These are phyloP conservation scores for Tromatobia lineatoria DNA, from an alignment of 2,888 invertebrate genomes.

Conservation along the genomic window DNA sequence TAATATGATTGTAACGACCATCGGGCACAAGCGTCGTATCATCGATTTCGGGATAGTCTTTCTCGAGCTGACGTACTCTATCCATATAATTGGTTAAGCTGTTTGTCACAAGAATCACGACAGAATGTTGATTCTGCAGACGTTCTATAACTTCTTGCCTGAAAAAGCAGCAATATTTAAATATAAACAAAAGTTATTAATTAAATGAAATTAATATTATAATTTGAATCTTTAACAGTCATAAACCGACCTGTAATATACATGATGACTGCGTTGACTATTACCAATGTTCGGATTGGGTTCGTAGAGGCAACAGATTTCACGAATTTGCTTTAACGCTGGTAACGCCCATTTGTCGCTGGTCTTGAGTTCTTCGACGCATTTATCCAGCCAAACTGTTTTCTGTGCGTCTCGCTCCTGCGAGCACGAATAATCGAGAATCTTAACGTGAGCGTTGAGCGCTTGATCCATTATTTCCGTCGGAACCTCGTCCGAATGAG, in stretches of 20 bases:
- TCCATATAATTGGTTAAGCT: constrained; percentile 97
- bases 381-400: constrained; percentile 97
- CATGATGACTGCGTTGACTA: constrained; percentile 88
- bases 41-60: constrained; percentile 92
- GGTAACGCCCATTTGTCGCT: constrained; percentile 97
- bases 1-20: constrained; percentile 95
- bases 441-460: constrained; percentile 97
- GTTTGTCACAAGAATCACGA: constrained; percentile 97
- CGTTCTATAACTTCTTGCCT: constrained; percentile 94
- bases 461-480: constrained; percentile 99
- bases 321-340: constrained; percentile 97
- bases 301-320: constrained; percentile 98
- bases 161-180: constrained; percentile 71
- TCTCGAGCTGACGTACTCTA: constrained; percentile 90
- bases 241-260: constrained; percentile 86
- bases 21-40: constrained; percentile 93
- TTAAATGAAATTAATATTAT: no score
- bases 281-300: constrained; percentile 89
- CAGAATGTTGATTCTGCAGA: constrained; percentile 95
- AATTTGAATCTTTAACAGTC: not conserved
- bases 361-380: constrained; percentile 97
- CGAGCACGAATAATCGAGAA: constrained; percentile 98
- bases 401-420: constrained; percentile 99
- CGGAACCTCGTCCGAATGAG: constrained; percentile 97
- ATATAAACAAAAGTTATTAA: no score